Base-by-base conservation (phyloP, 2,888 invertebrate species). In the Drosophila phalerata region DNA sequence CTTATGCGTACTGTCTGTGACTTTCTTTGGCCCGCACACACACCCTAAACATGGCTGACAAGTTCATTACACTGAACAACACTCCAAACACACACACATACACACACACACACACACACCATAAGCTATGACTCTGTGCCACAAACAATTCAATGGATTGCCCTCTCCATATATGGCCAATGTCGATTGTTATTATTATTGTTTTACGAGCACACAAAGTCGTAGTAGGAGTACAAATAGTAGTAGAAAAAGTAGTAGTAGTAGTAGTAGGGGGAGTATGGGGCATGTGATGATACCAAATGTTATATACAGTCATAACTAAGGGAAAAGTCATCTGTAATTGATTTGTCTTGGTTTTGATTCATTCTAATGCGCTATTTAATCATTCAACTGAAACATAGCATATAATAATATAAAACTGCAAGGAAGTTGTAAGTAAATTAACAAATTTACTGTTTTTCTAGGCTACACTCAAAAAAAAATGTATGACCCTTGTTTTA, bases 1-100 rank as follows among this genome's bases (percentile, higher is more conserved):
- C 69, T 73, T 63, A 69, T 73, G 73, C 62, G 73, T 69, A 64
- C 64, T 49, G 52, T 65, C 69, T 69, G 51, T 66, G 79, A 85
- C 85, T 85, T 85, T 85, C 85, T 81, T 87, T 74, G 67, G 66
- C 47, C 66, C 48, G 37, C 64, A 71, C 64, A 63, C 79, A 83
- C 86, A 86, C 85, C 87, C 84, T 85, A 75, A 85, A 77, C 77
- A 82, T 79, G 83, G 74, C 79, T 85, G 81, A 88, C 85, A 85
- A 88, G 86, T 86, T 86, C 86, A 86, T 86, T 86, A 83, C 81
- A 74, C 85, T 65, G 69, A 43, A 42, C 45, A 53, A 42, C 67
- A 53, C 64, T 51, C 60, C 60, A 48, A 62, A 64, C 37, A 63
- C 55, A 55, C 53, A 3, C n/a, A 13, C 0, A n/a, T 22, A 40